A percentile compares a stretch with the other conserved stretches of the same genome.
Evolutionary conservation across 2,113 vertebrate genomes (phyloP).

Genomic region (Triplophysa rosa): DNA sequence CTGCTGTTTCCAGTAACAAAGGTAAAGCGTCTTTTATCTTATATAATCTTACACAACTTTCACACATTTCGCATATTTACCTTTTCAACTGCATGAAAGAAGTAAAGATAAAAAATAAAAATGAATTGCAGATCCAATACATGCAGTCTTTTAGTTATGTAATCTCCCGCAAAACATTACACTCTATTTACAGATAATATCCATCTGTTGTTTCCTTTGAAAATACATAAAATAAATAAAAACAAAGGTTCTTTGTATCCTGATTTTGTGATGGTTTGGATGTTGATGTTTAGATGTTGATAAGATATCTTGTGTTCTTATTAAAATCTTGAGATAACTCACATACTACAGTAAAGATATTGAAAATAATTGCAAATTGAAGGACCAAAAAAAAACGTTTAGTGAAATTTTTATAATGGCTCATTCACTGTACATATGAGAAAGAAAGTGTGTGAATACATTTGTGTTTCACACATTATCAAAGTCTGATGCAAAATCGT

Average conservation of each 20-base stretch:
- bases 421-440: not conserved
- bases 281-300: not conserved
- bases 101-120: not conserved
- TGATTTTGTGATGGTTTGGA: not conserved
- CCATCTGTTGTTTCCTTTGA: not conserved
- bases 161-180: not conserved
- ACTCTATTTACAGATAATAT: not conserved
- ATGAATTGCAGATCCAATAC: not conserved
- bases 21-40: slow-evolving; percentile 35
- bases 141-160: not conserved
- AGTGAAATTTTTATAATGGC: not conserved
- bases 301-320: not conserved
- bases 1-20: slow-evolving; percentile 20
- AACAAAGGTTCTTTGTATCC: not conserved
- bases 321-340: not conserved
- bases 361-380: too few species aligned
- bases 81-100: not conserved
- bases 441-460: not conserved
- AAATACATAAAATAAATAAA: not conserved
- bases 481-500: not conserved
- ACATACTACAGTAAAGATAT: not conserved
- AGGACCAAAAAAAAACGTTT: too few species aligned
- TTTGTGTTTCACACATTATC: not conserved
- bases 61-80: not conserved
- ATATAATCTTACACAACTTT: slow-evolving; percentile 5